A percentile compares a stretch with the other conserved stretches of the same genome.
phyloP scores from a whole-genome alignment of 2,888 invertebrate genomes.

The Allolobophora icterica region DNA sequence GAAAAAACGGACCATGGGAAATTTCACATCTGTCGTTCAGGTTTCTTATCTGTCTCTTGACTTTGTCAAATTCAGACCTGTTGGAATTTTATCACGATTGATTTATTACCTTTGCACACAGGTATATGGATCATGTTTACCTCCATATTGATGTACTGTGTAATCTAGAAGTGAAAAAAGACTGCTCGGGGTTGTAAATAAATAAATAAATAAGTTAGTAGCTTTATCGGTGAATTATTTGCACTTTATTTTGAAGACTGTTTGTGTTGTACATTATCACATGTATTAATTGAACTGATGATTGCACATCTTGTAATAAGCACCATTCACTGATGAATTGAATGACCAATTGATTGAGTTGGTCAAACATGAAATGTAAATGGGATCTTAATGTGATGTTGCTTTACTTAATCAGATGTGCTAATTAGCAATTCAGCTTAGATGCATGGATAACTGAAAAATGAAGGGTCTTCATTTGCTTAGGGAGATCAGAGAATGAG shows the following conservation, averaged over 20 bases:
- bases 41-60: constrained; percentile 46
- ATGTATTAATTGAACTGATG: background rate
- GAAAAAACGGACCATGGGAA: background rate
- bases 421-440: background rate
- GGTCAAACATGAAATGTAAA: background rate
- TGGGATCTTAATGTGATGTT: background rate
- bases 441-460: background rate
- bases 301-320: background rate
- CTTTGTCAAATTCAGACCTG: background rate
- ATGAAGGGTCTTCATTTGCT: background rate
- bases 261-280: background rate
- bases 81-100: constrained; percentile 12
- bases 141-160: too few relatives aligned
- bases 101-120: background rate
- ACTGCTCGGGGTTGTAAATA: background rate
- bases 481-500: background rate
- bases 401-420: background rate
- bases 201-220: background rate
- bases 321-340: background rate
- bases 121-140: constrained; percentile 17
- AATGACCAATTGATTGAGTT: background rate
- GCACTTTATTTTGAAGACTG: background rate
- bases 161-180: constrained; percentile 17
- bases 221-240: background rate
- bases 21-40: constrained; percentile 7